These are phyloP conservation scores for Carcina quercana DNA, from an alignment of 2,888 invertebrate genomes.

Conservation along the genomic window DNA sequence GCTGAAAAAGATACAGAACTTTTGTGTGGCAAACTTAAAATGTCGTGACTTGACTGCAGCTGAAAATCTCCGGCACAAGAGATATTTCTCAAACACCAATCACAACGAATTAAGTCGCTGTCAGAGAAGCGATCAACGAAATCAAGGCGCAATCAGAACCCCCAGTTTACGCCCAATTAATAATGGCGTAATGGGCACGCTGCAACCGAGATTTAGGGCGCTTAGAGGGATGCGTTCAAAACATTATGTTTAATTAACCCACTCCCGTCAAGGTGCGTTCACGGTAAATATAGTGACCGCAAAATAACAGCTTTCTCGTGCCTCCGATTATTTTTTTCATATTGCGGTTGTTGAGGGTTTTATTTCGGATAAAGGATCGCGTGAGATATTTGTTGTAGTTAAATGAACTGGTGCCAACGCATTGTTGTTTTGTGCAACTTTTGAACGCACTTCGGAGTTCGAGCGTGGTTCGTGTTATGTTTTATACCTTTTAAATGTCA, in stretches of 20 bases:
- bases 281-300: constrained; percentile 51
- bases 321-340: constrained; percentile 35
- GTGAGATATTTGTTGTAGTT: not conserved
- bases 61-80: too few relatives aligned
- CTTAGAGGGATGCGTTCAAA: constrained; percentile 31
- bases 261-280: constrained; percentile 47
- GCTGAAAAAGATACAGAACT: too few relatives aligned
- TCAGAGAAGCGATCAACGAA: constrained; percentile 29
- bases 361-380: constrained; percentile 1
- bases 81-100: too few relatives aligned
- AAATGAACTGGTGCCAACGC: too few relatives aligned
- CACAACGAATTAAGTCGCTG: constrained; percentile 8
- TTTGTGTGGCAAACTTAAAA: not conserved
- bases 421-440: too few relatives aligned
- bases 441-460: too few relatives aligned
- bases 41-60: not conserved
- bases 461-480: too few relatives aligned
- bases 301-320: constrained; percentile 50
- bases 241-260: constrained; percentile 52
- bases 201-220: constrained; percentile 19
- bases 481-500: too few relatives aligned
- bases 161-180: constrained; percentile 58
- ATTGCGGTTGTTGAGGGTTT: constrained; percentile 19
- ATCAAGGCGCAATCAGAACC: constrained; percentile 27
- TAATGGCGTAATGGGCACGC: constrained; percentile 41